Conservation (phyloP, 1,140 invertebrate genomes). For the Monomorium pharaonis region DNA sequence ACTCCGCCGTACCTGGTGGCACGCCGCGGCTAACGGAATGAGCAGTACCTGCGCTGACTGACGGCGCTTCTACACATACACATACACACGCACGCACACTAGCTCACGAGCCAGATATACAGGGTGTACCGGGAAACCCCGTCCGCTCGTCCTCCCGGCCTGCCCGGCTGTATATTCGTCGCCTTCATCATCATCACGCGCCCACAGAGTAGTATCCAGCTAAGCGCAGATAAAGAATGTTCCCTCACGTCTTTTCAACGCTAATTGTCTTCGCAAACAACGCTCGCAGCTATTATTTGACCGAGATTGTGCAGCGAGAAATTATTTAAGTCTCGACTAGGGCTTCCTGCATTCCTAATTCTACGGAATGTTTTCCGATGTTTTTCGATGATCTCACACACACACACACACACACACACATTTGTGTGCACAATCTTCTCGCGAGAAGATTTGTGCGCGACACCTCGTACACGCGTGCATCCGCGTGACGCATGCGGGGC, state of each 20-base stretch:
- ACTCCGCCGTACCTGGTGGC: constrained; percentile 75
- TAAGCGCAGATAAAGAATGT: background rate
- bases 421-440: too few relatives aligned
- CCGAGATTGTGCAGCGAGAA: background rate
- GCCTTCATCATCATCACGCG: background rate
- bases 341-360: background rate
- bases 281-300: background rate
- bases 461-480: background rate
- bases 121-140: constrained; percentile 50
- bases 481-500: constrained; percentile 34
- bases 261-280: background rate
- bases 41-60: constrained; percentile 73
- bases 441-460: background rate
- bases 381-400: too few relatives aligned
- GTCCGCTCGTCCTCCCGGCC: background rate
- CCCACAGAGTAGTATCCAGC: background rate
- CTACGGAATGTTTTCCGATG: background rate
- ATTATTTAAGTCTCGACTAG: background rate
- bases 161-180: background rate
- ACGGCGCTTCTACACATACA: constrained; percentile 50
- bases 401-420: too few relatives aligned
- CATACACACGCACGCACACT: background rate
- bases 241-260: background rate
- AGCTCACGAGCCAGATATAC: constrained; percentile 27
- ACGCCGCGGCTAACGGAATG: constrained; percentile 76